Base-by-base conservation (phyloP, 2,113 vertebrate genomes). In the Mungos mungo region DNA sequence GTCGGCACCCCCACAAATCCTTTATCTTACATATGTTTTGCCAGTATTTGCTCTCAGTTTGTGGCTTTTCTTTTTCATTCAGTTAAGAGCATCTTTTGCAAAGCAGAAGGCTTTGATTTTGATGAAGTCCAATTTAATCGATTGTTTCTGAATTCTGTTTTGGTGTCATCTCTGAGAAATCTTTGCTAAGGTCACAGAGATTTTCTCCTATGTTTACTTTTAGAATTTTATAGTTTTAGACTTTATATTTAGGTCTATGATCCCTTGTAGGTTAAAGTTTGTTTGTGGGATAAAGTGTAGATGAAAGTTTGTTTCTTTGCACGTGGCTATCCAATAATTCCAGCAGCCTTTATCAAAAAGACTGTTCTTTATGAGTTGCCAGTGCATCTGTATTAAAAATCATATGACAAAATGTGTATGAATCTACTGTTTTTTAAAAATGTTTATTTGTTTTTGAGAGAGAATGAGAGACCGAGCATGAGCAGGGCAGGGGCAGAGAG, bases 81-180 rank as follows among this genome's bases (percentile, higher is more conserved):
- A 68, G 0, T 69, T 71, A 35, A n/a, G n/a, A 90, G 12, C 31
- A 0, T 94, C 33, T 63, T 89, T 86, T 88, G 83, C 65, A 94
- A 89, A 79, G 82, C 2, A 81, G 47, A 95, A 31, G 23, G 25
- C 89, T 82, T 85, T 47, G 66, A 65, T 90, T 96, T 92, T 77
- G 96, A 69, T 57, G 54, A 92, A 86, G 60, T 90, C 19, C 19
- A 82, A 5, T 74, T 60, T 96, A 50, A 82, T 74, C 29, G 33
- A 9, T 33, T 33, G 93, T 88, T 71, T 79, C 12, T 69, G 60
- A 83, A 29, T 52, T 93, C 29, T 29, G 1, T 23, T 74, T 84
- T 88, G 60, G 18, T 90, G 10, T 90, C 7, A 65, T 47, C 35
- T 38, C 38, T 92, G 74, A 81, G 10, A 77, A 74, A 13, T 83